phyloP scores from a whole-genome alignment of 1,140 invertebrate species.

The Rhopalosiphum maidis region DNA sequence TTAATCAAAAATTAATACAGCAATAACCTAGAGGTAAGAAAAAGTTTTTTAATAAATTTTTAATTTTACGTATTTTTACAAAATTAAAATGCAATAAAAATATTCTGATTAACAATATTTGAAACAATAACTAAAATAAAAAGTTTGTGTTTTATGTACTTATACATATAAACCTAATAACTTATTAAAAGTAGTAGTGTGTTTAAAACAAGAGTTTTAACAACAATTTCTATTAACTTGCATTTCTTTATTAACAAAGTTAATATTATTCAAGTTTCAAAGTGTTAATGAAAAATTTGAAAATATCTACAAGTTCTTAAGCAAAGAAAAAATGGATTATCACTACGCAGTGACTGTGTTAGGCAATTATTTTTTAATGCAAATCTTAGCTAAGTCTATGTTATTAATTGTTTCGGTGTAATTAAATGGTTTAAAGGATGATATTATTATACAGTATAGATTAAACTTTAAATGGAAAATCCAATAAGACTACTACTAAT shows the following conservation, averaged over 20 bases:
- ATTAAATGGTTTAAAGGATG: not conserved
- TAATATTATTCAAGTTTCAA: not conserved
- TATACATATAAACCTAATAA: not conserved
- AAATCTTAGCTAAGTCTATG: not conserved
- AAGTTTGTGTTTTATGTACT: not conserved
- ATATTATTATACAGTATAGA: not conserved
- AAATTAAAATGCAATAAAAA: not conserved
- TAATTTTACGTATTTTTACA: not conserved
- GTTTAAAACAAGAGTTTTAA: not conserved
- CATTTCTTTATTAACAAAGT: not conserved
- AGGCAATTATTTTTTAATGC: not conserved
- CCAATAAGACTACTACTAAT: not conserved
- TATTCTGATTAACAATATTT: not conserved
- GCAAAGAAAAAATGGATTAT: not conserved
- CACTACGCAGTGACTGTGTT: not conserved
- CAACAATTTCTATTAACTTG: conserved; percentile 1
- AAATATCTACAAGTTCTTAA: not conserved
- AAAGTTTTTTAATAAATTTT: not conserved
- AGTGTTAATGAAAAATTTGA: not conserved
- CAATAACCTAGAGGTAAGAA: not conserved
- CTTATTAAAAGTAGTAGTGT: not conserved
- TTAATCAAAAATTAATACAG: not conserved
- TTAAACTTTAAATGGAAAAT: not conserved
- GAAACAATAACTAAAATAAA: not conserved
- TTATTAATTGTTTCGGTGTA: not conserved